Evolutionary conservation across 2,888 invertebrate genomes (phyloP).

Genomic region (Acleris laterana): DNA sequence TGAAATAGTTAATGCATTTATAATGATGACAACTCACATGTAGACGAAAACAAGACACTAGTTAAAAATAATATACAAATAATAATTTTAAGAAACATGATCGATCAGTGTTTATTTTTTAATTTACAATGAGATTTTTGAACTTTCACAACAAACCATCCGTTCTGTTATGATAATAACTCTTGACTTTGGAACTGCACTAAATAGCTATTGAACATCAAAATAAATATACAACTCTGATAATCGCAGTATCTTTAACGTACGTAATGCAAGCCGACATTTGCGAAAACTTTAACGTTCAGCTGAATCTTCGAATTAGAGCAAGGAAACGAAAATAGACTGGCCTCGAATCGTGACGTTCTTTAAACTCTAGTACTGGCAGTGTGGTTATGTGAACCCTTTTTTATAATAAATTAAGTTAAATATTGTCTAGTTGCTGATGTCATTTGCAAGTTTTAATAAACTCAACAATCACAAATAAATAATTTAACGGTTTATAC

Average conservation of each 20-base stretch:
- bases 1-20: too few species aligned
- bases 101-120: neutral
- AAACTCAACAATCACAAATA: too few species aligned
- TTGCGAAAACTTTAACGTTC: conserved; percentile 26
- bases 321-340: conserved; percentile 32
- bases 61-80: conserved; percentile 6
- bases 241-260: neutral
- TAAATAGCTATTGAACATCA: too few species aligned
- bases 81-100: conserved; percentile 5
- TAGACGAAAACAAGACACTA: conserved; percentile 3
- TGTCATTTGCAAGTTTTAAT: too few species aligned
- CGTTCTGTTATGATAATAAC: conserved; percentile 13
- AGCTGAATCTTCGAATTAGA: conserved; percentile 19
- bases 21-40: conserved; percentile 18
- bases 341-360: conserved; percentile 28
- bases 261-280: conserved; percentile 8
- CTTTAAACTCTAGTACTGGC: conserved; percentile 9
- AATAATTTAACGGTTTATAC: too few species aligned
- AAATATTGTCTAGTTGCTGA: too few species aligned
- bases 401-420: too few species aligned
- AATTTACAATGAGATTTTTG: too few species aligned
- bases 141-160: conserved; percentile 7
- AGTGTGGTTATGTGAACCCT: neutral
- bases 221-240: too few species aligned
- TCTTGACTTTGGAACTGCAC: neutral